These are phyloP conservation scores for Danionella cerebrum DNA, from an alignment of 2,113 vertebrate genomes.

Conservation along the genomic window DNA sequence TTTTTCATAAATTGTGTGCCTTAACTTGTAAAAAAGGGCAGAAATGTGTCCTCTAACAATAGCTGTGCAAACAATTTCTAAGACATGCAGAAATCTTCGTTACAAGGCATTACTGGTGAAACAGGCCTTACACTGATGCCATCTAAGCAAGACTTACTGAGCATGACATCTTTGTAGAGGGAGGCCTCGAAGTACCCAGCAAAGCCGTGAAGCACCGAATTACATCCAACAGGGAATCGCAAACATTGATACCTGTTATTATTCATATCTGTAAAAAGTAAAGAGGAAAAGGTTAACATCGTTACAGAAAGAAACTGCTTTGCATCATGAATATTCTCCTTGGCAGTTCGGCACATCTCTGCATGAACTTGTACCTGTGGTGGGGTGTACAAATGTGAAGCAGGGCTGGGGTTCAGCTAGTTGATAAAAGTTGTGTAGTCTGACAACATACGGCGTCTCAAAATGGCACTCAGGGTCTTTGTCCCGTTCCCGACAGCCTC, in stretches of 20 bases:
- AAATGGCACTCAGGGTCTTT: constrained; percentile 82
- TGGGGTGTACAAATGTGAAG: constrained; percentile 84
- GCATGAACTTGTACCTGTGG: constrained; percentile 29
- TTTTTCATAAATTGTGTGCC: no score
- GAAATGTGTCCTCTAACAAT: background rate
- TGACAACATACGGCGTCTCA: constrained; percentile 87
- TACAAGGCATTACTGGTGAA: background rate
- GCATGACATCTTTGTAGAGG: constrained; percentile 80
- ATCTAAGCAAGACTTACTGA: constrained; percentile 69
- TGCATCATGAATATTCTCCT: no score
- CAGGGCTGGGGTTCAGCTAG: constrained; percentile 78
- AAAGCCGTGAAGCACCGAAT: constrained; percentile 87
- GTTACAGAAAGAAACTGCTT: background rate
- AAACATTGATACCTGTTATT: constrained; percentile 84
- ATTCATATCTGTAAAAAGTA: constrained; percentile 65
- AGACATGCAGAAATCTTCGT: background rate
- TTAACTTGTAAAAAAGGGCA: no score
- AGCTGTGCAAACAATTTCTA: background rate
- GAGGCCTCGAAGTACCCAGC: constrained; percentile 88
- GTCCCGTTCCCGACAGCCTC: constrained; percentile 82
- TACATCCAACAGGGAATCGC: constrained; percentile 72
- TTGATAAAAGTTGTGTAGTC: constrained; percentile 90
- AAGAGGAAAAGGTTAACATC: background rate
- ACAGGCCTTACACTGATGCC: background rate
- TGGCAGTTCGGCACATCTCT: no score